These are phyloP conservation scores for Pachycephala philippinensis DNA, from an alignment of 2,113 vertebrate species.

Conservation along the genomic window DNA sequence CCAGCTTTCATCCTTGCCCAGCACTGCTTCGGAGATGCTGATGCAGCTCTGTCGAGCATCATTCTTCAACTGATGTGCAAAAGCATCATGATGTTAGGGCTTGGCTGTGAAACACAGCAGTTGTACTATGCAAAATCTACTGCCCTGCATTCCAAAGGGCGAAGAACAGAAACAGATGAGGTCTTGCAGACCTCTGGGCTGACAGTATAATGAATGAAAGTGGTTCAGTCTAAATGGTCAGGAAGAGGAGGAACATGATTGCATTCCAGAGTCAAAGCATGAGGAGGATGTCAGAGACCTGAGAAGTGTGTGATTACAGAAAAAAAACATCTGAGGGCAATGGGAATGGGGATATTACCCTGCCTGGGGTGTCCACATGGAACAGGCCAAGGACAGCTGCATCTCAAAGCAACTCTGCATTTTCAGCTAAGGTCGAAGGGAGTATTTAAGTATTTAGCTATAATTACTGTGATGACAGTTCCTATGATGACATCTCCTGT, in stretches of 20 bases:
- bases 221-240: neutral
- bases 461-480: neutral
- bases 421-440: neutral
- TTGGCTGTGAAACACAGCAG: neutral
- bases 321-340: neutral
- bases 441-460: neutral
- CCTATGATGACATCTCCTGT: neutral
- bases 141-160: neutral
- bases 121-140: neutral
- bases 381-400: neutral
- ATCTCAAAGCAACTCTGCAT: neutral
- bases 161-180: neutral
- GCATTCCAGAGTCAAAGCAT: neutral
- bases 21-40: slow-evolving; percentile 74
- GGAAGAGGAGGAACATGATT: neutral
- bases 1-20: slow-evolving; percentile 83
- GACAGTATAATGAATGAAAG: neutral
- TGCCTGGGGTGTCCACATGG: neutral
- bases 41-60: slow-evolving; percentile 73
- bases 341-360: neutral
- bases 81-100: slow-evolving; percentile 4
- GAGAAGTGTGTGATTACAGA: neutral
- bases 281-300: neutral
- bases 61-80: slow-evolving; percentile 66
- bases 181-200: neutral